These are phyloP conservation scores for Dasyurus viverrinus DNA, from an alignment of 2,113 vertebrate species.

Conservation along the genomic window DNA sequence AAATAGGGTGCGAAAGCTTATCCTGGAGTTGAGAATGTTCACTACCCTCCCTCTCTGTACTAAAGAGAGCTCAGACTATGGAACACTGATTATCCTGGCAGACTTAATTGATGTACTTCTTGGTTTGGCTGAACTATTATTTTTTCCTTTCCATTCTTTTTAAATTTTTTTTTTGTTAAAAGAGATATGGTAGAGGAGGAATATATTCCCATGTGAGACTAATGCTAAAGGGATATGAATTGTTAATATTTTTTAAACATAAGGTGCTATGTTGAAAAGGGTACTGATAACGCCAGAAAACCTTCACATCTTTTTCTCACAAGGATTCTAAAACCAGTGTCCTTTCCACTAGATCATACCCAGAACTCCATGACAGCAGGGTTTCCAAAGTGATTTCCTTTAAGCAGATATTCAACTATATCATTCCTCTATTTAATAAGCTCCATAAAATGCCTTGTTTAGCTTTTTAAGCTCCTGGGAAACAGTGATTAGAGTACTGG, in stretches of 20 bases:
- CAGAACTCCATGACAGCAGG: background rate
- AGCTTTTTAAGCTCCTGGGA: background rate
- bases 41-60: background rate
- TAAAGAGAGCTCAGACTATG: background rate
- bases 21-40: background rate
- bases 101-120: background rate
- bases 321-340: background rate
- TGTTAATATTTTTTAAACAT: background rate
- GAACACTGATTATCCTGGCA: background rate
- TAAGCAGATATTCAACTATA: background rate
- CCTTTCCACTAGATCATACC: background rate
- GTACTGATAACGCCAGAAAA: background rate
- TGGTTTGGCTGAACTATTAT: background rate
- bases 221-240: background rate
- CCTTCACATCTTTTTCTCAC: background rate
- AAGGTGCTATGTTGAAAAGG: background rate
- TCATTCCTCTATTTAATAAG: background rate
- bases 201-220: background rate
- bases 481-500: background rate
- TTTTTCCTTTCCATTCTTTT: background rate
- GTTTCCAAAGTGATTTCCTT: background rate
- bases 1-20: background rate
- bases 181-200: background rate
- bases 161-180: background rate
- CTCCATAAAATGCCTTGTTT: background rate